Conservation (phyloP, 1,140 invertebrate species). For the Caenorhabditis brenneri region DNA sequence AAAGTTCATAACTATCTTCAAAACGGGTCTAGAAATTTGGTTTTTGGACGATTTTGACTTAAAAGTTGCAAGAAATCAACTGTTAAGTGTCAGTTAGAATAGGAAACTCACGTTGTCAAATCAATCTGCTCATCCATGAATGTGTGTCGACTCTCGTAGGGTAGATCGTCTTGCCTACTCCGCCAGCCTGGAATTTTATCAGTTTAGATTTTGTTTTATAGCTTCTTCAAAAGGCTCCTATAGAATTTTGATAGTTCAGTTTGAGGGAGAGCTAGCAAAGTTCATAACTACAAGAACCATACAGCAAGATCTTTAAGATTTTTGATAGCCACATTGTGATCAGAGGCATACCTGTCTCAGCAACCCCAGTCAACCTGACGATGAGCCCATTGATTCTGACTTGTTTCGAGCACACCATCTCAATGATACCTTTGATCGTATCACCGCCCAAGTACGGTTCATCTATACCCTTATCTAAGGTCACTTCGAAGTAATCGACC, state of each 20-base stretch:
- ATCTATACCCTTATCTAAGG: conserved; percentile 49
- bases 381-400: conserved; percentile 42
- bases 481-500: conserved; percentile 52
- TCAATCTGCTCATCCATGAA: conserved; percentile 49
- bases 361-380: conserved; percentile 43
- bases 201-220: not conserved
- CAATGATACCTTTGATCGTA: conserved; percentile 41
- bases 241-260: too few species aligned
- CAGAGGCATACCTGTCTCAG: conserved; percentile 35
- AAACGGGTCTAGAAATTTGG: too few species aligned
- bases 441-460: conserved; percentile 48
- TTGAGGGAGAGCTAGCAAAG: too few species aligned
- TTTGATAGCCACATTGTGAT: too few species aligned
- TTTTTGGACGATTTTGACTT: not conserved
- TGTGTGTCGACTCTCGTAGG: conserved; percentile 48
- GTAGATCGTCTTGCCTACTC: conserved; percentile 35
- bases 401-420: conserved; percentile 44
- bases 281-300: too few species aligned
- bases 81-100: not conserved
- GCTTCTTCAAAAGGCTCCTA: too few species aligned
- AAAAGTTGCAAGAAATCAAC: not conserved
- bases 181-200: conserved; percentile 38
- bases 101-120: conserved; percentile 44
- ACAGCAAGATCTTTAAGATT: too few species aligned
- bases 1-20: too few species aligned